Conservation (phyloP, 1,140 invertebrate genomes). For the Lepidurus couesii region DNA sequence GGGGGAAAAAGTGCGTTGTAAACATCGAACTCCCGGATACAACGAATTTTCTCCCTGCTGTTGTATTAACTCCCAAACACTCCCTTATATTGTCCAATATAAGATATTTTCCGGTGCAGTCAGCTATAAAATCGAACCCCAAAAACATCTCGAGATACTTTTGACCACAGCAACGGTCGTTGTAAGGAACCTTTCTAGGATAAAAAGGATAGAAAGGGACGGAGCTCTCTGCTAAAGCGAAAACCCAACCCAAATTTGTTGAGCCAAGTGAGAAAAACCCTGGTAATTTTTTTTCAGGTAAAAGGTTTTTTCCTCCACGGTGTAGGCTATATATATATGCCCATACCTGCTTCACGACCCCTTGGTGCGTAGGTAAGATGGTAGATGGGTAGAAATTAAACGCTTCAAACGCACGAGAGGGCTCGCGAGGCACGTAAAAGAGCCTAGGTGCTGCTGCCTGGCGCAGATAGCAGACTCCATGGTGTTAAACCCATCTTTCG, state of each 20-base stretch:
- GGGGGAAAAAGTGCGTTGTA: not conserved
- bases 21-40: not conserved
- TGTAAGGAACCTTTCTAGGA: not conserved
- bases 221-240: not conserved
- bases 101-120: not conserved
- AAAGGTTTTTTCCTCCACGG: not conserved
- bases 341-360: not conserved
- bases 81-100: slow-evolving; percentile 13
- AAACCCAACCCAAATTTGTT: slow-evolving; percentile 7
- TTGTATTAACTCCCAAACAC: not conserved
- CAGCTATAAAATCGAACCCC: slow-evolving; percentile 5
- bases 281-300: not conserved
- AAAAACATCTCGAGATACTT: not conserved
- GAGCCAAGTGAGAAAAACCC: not conserved
- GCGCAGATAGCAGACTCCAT: slow-evolving; percentile 18
- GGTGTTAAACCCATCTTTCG: slow-evolving; percentile 18
- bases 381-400: not conserved
- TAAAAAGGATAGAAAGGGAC: not conserved
- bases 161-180: not conserved
- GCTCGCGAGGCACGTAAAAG: slow-evolving; percentile 7
- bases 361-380: not conserved
- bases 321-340: not conserved
- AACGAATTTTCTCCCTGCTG: not conserved
- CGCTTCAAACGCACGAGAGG: not conserved
- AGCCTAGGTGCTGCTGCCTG: slow-evolving; percentile 1